Percentiles rank a stretch among this genome's conserved stretches.
These are phyloP conservation scores for Proterorhinus semilunaris DNA, from an alignment of 2,113 vertebrate species.

Conservation along the genomic window DNA sequence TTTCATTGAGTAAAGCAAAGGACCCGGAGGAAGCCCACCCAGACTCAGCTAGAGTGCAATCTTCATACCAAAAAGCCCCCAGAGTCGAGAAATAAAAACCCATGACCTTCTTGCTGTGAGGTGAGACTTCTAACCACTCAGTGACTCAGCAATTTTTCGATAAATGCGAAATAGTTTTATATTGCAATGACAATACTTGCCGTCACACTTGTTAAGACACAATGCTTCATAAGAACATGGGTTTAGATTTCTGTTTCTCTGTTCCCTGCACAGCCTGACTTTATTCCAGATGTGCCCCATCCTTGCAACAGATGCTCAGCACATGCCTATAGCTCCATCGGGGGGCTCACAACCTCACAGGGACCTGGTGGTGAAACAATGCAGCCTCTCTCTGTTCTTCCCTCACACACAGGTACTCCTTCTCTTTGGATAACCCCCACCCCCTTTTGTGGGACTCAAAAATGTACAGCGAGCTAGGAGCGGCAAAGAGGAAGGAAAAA, in stretches of 20 bases:
- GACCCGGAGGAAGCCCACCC: too few relatives aligned
- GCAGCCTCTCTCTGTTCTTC: constrained; percentile 52
- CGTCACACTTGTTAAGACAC: too few relatives aligned
- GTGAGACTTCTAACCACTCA: too few relatives aligned
- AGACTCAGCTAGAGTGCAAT: too few relatives aligned
- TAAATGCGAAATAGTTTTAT: too few relatives aligned
- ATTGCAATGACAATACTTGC: too few relatives aligned
- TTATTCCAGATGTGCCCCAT: constrained; percentile 68
- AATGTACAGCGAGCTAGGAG: constrained; percentile 25
- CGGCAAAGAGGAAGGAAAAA: constrained; percentile 56
- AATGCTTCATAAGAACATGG: background rate
- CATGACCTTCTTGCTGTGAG: too few relatives aligned
- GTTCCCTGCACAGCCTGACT: constrained; percentile 37
- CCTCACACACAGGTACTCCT: constrained; percentile 30
- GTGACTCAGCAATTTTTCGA: too few relatives aligned
- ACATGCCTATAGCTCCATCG: constrained; percentile 56
- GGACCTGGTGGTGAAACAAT: constrained; percentile 58
- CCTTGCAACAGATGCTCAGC: constrained; percentile 59
- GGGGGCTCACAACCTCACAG: constrained; percentile 59
- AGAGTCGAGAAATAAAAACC: too few relatives aligned
- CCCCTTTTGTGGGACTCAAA: constrained; percentile 9
- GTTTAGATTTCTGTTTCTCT: constrained; percentile 8
- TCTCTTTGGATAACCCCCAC: constrained; percentile 42
- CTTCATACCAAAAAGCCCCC: too few relatives aligned
- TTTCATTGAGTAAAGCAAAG: too few relatives aligned